A percentile compares a stretch with the other conserved stretches of the same genome.
These are phyloP conservation scores for Blera fallax DNA, from an alignment of 2,888 invertebrate species.

Conservation along the genomic window DNA sequence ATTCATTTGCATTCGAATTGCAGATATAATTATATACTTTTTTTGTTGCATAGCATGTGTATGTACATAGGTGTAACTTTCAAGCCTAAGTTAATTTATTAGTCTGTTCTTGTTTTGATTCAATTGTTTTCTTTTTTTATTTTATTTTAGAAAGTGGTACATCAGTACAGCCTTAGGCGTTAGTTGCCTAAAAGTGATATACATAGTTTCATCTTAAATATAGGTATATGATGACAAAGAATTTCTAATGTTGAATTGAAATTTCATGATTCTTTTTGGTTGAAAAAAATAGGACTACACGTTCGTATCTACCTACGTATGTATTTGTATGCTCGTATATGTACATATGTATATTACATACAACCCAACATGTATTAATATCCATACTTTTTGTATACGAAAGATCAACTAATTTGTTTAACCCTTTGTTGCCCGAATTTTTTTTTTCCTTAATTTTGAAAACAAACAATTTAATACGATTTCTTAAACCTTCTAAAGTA, in stretches of 20 bases:
- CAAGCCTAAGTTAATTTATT: not conserved
- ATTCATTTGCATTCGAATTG: slow-evolving; percentile 38
- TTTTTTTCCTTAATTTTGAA: too few species aligned
- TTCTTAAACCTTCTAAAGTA: too few species aligned
- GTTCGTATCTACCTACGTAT: too few species aligned
- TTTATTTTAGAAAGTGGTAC: slow-evolving; percentile 1
- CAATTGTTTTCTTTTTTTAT: not conserved
- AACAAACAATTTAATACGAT: too few species aligned
- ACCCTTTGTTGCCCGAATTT: too few species aligned
- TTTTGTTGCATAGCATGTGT: slow-evolving; percentile 13
- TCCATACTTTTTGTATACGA: too few species aligned
- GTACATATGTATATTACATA: too few species aligned
- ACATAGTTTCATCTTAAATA: not conserved
- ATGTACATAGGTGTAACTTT: not conserved
- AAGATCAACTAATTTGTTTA: too few species aligned
- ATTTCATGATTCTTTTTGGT: too few species aligned
- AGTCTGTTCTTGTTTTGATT: not conserved
- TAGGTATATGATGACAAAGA: not conserved
- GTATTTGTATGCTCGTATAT: too few species aligned
- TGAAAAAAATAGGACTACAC: too few species aligned
- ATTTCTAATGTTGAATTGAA: not conserved
- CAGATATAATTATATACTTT: slow-evolving; percentile 4
- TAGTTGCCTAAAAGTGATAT: not conserved
- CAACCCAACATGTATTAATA: too few species aligned
- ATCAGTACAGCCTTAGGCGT: not conserved